Evolutionary conservation across 1,140 invertebrate species (phyloP).

Genomic region (Leptinotarsa undecemlineata): DNA sequence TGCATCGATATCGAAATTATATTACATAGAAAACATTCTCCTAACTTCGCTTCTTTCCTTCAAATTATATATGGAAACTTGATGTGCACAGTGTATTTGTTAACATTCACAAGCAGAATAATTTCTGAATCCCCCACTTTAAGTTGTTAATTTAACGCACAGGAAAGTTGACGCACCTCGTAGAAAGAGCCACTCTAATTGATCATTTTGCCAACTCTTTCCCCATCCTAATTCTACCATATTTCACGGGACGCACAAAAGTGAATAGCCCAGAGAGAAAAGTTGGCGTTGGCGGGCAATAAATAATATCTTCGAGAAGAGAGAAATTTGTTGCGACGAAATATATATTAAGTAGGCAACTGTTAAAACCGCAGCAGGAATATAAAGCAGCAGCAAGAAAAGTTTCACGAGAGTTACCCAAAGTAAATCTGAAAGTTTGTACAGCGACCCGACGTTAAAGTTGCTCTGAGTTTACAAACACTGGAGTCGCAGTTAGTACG

Average conservation of each 20-base stretch:
- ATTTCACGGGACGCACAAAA: slow-evolving; percentile 7
- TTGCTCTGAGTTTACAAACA: slow-evolving; percentile 31
- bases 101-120: no score
- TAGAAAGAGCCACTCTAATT: slow-evolving; percentile 8
- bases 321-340: slow-evolving; percentile 28
- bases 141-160: no score
- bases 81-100: no score
- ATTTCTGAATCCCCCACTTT: no score
- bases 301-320: slow-evolving; percentile 23
- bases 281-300: slow-evolving; percentile 10
- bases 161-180: neutral
- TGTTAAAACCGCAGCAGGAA: slow-evolving; percentile 34
- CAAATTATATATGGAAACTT: no score
- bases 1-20: no score
- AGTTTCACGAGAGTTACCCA: slow-evolving; percentile 26
- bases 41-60: no score
- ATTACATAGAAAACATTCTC: no score
- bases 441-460: slow-evolving; percentile 15
- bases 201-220: slow-evolving; percentile 19
- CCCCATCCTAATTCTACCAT: slow-evolving; percentile 4
- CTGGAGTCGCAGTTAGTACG: slow-evolving; percentile 8
- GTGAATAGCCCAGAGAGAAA: slow-evolving; percentile 13
- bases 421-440: slow-evolving; percentile 33
- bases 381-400: slow-evolving; percentile 33
- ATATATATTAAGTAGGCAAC: slow-evolving; percentile 34